Evolutionary conservation across 2,888 invertebrate genomes (phyloP).

Genomic region (Sarcophaga variegata): DNA sequence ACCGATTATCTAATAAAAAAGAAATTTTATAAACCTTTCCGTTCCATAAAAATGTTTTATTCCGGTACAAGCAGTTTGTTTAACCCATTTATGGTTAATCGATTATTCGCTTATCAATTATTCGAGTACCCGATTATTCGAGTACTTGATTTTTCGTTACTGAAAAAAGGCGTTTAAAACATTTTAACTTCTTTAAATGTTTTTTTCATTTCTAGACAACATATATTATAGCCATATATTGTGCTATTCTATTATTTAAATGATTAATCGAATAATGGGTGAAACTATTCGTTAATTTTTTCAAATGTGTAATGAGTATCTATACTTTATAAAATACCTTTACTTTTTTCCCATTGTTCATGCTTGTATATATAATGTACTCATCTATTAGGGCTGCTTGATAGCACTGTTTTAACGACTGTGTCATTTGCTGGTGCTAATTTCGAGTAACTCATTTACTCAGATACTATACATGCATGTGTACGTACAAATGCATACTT

Average conservation of each 20-base stretch:
- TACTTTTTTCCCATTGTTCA: constrained; percentile 33
- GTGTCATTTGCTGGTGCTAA: constrained; percentile 52
- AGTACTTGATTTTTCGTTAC: background rate
- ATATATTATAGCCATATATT: no score
- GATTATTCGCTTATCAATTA: background rate
- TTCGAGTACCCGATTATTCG: background rate
- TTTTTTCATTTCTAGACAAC: no score
- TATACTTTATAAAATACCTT: constrained; percentile 26
- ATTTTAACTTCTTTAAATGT: no score
- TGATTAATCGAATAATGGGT: no score
- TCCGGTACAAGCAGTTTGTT: no score
- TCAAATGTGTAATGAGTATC: constrained; percentile 14
- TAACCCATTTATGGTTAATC: no score
- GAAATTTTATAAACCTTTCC: no score
- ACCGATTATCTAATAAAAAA: no score
- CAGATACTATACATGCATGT: background rate
- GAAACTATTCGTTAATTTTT: no score
- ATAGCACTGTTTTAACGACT: background rate
- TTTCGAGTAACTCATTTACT: constrained; percentile 61
- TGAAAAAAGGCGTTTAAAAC: no score
- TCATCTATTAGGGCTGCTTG: background rate
- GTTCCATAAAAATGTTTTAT: no score
- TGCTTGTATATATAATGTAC: background rate
- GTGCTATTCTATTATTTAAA: no score
- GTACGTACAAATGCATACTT: background rate